Conservation (phyloP, 2,797 vertebrate genomes). For the Carcharodon carcharias region DNA sequence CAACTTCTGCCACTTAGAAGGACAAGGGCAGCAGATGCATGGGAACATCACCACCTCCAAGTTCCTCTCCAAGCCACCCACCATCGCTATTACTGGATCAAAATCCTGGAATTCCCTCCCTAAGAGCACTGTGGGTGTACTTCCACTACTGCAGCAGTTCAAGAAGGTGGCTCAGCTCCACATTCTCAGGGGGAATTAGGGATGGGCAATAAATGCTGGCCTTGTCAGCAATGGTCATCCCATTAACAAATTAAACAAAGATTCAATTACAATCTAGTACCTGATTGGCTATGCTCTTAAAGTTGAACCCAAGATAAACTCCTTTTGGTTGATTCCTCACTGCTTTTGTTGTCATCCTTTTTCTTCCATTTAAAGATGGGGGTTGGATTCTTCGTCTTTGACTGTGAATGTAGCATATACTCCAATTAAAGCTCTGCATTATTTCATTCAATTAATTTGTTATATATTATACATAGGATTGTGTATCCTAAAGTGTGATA, state of each 20-base stretch:
- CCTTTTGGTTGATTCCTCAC: slow-evolving; percentile 50
- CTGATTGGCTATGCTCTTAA: slow-evolving; percentile 59
- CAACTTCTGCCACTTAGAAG: neutral
- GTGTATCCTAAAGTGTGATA: neutral
- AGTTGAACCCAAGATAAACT: slow-evolving; percentile 58
- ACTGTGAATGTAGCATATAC: slow-evolving; percentile 40
- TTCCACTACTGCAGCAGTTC: neutral
- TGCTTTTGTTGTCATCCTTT: neutral
- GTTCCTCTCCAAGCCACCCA: neutral
- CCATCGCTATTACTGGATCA: neutral
- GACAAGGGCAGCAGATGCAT: neutral
- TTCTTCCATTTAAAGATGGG: slow-evolving; percentile 44
- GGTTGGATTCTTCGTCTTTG: slow-evolving; percentile 37
- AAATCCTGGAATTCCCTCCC: neutral
- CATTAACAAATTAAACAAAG: neutral
- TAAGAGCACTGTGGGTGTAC: neutral
- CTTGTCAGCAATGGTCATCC: neutral
- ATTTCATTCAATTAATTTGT: neutral
- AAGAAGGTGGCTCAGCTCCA: neutral
- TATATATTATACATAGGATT: neutral
- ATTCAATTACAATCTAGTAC: slow-evolving; percentile 45
- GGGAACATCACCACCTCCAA: neutral
- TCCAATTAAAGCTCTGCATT: neutral
- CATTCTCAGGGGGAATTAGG: neutral
- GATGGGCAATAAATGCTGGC: neutral